These are phyloP conservation scores for Microplitis demolitor DNA, from an alignment of 1,140 invertebrate species.

Conservation along the genomic window DNA sequence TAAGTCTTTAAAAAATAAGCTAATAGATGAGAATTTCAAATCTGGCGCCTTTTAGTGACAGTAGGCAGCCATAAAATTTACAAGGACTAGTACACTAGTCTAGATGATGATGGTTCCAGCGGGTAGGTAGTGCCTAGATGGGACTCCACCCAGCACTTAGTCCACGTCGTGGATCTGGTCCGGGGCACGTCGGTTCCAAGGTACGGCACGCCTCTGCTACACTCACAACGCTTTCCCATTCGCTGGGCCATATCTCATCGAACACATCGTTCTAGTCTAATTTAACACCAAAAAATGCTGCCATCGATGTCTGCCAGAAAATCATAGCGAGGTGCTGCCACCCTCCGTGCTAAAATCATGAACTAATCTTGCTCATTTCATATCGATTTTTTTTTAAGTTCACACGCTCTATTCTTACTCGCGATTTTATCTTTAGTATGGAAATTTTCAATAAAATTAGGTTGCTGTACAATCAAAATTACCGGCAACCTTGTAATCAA, in stretches of 20 bases:
- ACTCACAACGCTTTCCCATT: slow-evolving; percentile 55
- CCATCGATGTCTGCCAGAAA: slow-evolving; percentile 54
- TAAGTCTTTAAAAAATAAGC: neutral
- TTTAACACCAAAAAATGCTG: slow-evolving; percentile 54
- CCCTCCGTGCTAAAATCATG: slow-evolving; percentile 40
- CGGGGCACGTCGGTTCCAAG: slow-evolving; percentile 57
- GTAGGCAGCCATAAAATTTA: slow-evolving; percentile 54
- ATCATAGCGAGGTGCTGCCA: slow-evolving; percentile 59
- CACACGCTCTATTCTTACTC: slow-evolving; percentile 8
- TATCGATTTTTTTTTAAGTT: slow-evolving; percentile 49
- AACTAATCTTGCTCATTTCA: slow-evolving; percentile 42
- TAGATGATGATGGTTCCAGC: slow-evolving; percentile 62
- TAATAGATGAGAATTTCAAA: slow-evolving; percentile 41
- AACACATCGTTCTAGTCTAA: slow-evolving; percentile 60
- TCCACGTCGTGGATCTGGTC: slow-evolving; percentile 57
- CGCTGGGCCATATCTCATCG: slow-evolving; percentile 61
- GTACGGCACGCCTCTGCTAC: slow-evolving; percentile 58
- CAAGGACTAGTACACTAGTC: slow-evolving; percentile 29
- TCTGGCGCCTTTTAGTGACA: slow-evolving; percentile 48
- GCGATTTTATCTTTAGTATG: neutral
- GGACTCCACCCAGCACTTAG: slow-evolving; percentile 61
- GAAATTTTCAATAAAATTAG: too few species aligned
- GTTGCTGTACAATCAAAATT: too few species aligned
- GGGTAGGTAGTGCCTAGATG: slow-evolving; percentile 60
- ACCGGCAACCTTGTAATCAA: too few species aligned